These are phyloP conservation scores for Elachura formosa DNA, from an alignment of 2,113 vertebrate genomes.

Conservation along the genomic window DNA sequence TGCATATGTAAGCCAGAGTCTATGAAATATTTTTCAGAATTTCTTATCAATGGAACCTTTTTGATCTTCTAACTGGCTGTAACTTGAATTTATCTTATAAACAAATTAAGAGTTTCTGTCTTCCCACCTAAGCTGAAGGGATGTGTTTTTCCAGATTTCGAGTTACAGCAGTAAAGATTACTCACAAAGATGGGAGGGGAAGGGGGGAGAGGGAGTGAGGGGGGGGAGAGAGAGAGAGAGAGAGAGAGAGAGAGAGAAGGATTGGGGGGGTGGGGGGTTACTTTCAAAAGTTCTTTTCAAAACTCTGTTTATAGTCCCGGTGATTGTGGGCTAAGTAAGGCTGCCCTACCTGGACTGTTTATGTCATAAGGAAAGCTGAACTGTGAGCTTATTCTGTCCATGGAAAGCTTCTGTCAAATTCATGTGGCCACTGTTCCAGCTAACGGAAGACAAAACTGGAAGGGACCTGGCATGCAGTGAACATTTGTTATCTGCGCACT, in stretches of 20 bases:
- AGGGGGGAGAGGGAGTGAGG: background rate
- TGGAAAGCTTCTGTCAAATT: slow-evolving; percentile 39
- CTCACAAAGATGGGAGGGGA: background rate
- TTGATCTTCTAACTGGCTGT: background rate
- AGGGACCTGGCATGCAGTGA: slow-evolving; percentile 46
- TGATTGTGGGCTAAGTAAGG: background rate
- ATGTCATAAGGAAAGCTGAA: background rate
- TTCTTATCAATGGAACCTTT: background rate
- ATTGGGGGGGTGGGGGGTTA: no score
- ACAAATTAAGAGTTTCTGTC: background rate
- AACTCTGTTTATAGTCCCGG: background rate
- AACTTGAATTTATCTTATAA: background rate
- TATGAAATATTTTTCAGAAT: background rate
- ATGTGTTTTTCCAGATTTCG: background rate
- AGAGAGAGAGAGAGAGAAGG: no score
- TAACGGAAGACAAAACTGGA: slow-evolving; percentile 43
- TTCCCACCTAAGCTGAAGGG: background rate
- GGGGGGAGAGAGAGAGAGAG: background rate
- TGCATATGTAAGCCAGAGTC: background rate
- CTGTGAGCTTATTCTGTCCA: background rate
- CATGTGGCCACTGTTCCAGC: slow-evolving; percentile 6
- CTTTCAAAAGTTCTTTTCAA: background rate
- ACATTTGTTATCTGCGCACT: slow-evolving; percentile 64
- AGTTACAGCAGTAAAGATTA: background rate
- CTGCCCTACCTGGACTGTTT: background rate